phyloP scores from a whole-genome alignment of 2,113 vertebrate species.

The Oceanodroma tethys region DNA sequence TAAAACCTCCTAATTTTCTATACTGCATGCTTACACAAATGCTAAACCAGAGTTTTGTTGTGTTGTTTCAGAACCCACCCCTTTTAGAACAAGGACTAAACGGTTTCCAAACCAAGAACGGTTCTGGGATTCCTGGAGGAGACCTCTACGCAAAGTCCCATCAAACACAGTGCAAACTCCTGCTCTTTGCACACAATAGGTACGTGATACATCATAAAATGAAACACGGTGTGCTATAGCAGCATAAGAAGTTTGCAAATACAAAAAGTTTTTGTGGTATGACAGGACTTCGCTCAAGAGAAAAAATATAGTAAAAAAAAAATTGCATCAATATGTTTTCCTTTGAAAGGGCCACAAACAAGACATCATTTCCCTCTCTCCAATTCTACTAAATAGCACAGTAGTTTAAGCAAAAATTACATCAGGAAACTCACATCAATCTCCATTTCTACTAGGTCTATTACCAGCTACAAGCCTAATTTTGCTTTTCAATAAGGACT shows the following conservation, averaged over 20 bases:
- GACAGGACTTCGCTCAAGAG: background rate
- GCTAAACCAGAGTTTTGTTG: background rate
- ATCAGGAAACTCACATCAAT: background rate
- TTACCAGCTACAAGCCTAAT: background rate
- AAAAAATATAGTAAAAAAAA: background rate
- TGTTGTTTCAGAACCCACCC: background rate
- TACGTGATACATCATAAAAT: accelerated
- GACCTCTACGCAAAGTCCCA: background rate
- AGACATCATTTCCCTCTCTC: background rate
- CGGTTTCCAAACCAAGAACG: background rate
- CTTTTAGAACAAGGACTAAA: background rate
- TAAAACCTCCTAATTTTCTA: background rate
- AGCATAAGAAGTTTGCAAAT: background rate
- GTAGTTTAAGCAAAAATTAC: background rate
- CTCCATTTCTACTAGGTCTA: background rate
- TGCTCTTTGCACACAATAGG: background rate
- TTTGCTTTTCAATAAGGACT: background rate
- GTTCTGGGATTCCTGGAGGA: background rate
- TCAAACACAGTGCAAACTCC: background rate
- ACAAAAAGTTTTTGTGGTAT: background rate
- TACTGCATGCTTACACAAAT: background rate
- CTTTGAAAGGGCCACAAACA: background rate
- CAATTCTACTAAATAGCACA: background rate
- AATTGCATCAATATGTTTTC: background rate
- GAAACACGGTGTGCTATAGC: background rate